phyloP scores from a whole-genome alignment of 2,113 vertebrate genomes.

The Zapus hudsonius region DNA sequence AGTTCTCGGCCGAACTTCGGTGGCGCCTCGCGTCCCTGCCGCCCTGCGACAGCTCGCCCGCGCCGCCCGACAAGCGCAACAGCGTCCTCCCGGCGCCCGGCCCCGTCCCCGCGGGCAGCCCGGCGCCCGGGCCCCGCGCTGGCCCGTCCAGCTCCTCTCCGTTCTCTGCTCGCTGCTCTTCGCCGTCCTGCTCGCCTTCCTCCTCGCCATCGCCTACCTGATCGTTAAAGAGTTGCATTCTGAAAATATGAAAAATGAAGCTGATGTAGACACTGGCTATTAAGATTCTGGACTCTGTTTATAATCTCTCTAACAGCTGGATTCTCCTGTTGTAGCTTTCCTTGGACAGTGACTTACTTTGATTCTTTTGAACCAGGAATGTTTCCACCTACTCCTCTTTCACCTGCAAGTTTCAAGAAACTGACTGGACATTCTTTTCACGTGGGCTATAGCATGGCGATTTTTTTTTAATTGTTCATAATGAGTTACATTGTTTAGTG shows the following conservation, averaged over 20 bases:
- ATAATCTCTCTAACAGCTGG: too few relatives aligned
- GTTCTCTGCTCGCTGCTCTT: conserved; percentile 83
- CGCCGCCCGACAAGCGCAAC: conserved; percentile 62
- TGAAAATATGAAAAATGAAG: conserved; percentile 83
- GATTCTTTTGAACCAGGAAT: too few relatives aligned
- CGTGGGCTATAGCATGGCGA: conserved; percentile 87
- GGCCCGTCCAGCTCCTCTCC: conserved; percentile 82
- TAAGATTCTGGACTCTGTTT: too few relatives aligned
- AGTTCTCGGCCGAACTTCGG: conserved; percentile 54
- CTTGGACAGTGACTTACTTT: too few relatives aligned
- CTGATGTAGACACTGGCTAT: conserved; percentile 79
- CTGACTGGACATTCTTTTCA: conserved; percentile 84
- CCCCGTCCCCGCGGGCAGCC: neutral
- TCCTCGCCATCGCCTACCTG: conserved; percentile 85
- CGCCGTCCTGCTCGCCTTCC: conserved; percentile 78
- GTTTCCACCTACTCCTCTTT: too few relatives aligned
- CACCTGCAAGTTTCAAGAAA: too few relatives aligned
- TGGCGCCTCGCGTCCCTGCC: neutral
- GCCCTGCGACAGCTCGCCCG: neutral
- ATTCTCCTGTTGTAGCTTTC: too few relatives aligned
- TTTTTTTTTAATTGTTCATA: conserved; percentile 84
- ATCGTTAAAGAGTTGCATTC: conserved; percentile 86
- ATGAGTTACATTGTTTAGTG: too few relatives aligned
- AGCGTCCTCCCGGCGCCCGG: conserved; percentile 46
- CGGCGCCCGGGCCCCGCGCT: conserved; percentile 42